These are phyloP conservation scores for Drosophila sp. DNA, from an alignment of 1,140 invertebrate genomes.

Conservation along the genomic window DNA sequence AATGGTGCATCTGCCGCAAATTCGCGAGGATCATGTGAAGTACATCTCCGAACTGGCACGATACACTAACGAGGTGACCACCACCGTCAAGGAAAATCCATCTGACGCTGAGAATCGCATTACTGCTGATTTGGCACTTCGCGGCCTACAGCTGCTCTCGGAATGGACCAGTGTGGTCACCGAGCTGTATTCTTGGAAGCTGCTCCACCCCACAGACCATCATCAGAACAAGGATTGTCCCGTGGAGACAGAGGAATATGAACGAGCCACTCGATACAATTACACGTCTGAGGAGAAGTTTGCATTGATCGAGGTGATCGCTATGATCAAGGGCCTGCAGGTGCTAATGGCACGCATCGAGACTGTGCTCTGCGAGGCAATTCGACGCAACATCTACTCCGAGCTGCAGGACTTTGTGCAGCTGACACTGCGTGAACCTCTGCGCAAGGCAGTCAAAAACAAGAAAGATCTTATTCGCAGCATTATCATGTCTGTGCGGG, in stretches of 20 bases:
- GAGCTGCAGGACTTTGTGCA: slow-evolving; percentile 99
- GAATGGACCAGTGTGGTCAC: slow-evolving; percentile 99
- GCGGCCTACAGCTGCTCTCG: slow-evolving; percentile 96
- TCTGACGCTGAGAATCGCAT: slow-evolving; percentile 97
- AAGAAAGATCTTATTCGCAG: slow-evolving; percentile 98
- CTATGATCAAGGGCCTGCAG: slow-evolving; percentile 99
- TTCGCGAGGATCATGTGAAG: slow-evolving; percentile 98
- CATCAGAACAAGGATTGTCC: slow-evolving; percentile 98
- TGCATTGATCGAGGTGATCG: slow-evolving; percentile 98
- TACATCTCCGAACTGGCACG: slow-evolving; percentile 98
- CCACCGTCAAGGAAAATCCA: slow-evolving; percentile 96
- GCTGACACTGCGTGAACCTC: slow-evolving; percentile 93
- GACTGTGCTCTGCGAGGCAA: slow-evolving; percentile 98
- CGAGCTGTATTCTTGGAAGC: slow-evolving; percentile 99
- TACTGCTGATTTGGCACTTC: slow-evolving; percentile 95
- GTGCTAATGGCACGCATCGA: slow-evolving; percentile 99
- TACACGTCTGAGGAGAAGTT: slow-evolving; percentile 99
- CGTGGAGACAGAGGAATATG: slow-evolving; percentile 99
- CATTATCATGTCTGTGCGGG: slow-evolving; percentile 97
- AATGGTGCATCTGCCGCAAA: slow-evolving; percentile 97
- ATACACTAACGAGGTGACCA: slow-evolving; percentile 97
- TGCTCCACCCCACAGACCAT: slow-evolving; percentile 98
- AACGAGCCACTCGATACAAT: slow-evolving; percentile 98
- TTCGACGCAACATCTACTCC: slow-evolving; percentile 96
- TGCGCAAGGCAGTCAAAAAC: slow-evolving; percentile 98